These are phyloP conservation scores for Paracentrotus lividus DNA, from an alignment of 53 echinoderm and acorn worm genomes.

Conservation along the genomic window DNA sequence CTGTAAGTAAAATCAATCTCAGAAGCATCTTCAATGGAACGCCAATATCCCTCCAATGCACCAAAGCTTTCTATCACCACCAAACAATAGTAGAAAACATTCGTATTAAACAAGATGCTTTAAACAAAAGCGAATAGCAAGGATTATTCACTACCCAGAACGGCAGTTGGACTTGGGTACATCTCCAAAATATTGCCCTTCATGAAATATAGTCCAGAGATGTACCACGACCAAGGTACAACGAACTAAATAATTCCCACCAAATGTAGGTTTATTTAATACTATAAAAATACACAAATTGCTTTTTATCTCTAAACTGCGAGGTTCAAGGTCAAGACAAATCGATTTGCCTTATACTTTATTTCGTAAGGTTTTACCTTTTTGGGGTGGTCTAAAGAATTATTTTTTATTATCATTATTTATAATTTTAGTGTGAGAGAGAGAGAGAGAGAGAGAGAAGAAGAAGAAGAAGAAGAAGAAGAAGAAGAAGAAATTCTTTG, in stretches of 20 bases:
- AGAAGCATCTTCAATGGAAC: background rate
- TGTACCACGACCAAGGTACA: background rate
- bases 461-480: too few species aligned
- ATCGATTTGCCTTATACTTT: background rate
- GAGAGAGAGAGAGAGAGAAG: too few species aligned
- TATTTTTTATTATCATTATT: too few species aligned
- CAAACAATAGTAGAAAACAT: background rate
- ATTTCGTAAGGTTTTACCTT: background rate
- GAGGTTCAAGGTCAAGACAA: background rate
- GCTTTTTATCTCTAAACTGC: background rate
- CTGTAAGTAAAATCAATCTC: background rate
- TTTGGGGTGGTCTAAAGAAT: background rate
- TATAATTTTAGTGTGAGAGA: too few species aligned
- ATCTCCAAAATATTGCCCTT: background rate
- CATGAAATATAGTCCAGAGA: background rate
- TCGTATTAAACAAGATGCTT: background rate
- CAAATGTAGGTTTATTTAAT: background rate
- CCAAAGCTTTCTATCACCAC: conserved; percentile 3
- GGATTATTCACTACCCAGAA: background rate
- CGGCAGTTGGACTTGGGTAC: background rate
- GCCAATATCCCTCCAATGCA: background rate
- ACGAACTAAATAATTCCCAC: background rate
- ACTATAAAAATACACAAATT: background rate
- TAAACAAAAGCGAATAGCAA: background rate
- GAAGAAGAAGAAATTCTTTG: too few species aligned